Evolutionary conservation across 2,888 invertebrate genomes (phyloP), one percentile per base, ranked within the genome.

Genomic region (Melinaea menophilus): DNA sequence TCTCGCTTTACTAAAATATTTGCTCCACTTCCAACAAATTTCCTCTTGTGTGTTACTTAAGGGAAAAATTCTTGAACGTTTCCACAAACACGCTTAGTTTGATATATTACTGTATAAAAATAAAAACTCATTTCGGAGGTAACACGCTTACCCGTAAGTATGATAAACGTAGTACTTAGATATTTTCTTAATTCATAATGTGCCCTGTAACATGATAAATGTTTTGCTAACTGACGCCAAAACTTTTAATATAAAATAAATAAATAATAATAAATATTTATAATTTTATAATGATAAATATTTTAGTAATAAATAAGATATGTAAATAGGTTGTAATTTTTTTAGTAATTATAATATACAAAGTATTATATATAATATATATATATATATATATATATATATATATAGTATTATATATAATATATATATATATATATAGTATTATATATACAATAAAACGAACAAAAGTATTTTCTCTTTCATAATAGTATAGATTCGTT

Each of bases 1-100:
- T 59, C 54, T 48, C 31, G 48, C 56, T 45, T 56, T 13, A 31
- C 31, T n/a, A n/a, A 56, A 60, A 37, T 48, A 63, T 55, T 55
- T 62, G 33, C 59, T 55, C 41, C 60, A 11, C 13, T 9, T 35
- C 55, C 35, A 57, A 57, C 13, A 57, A 64, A 51, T 51, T 51
- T 51, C 51, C 31, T 51, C 51, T 51, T 31, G 31, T 22, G 51
- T 51, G 31, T 51, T 13, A 48, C 48, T 48, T 51, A 51, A 51
- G n/a, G 31, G 51, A 51, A 51, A 51, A 51, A 51, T 51, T 31
- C 51, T 51, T 31, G 51, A 51, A 51, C 11, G 51, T 51, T 51
- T 31, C 51, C 51, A 51, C 51, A 31, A 51, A 51, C 51, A 11
- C 51, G 51, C 9, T 51, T 51, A 51, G 51, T 51, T 51, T 51